Evolutionary conservation across 2,797 vertebrate species (phyloP), one percentile per base, ranked within the genome.

Genomic region (Parauchenoglanis punctatus): DNA sequence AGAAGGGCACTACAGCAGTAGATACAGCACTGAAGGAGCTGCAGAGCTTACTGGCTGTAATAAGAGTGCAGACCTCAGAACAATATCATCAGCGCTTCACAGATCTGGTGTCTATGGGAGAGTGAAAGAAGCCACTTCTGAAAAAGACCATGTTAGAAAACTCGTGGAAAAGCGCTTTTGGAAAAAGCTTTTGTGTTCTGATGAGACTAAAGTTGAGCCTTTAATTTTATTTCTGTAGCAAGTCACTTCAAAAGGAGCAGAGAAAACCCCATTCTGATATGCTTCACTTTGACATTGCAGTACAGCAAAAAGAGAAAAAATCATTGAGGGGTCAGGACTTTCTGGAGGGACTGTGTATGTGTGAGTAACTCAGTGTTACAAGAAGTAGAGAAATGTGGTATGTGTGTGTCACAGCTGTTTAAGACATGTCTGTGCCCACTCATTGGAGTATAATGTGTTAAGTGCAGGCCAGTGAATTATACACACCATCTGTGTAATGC

Each of bases 361-460:
- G 31, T 18, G 68, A 70, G 40, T 17, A 44, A 40, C 70, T 44
- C 18, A 72, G 70, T 72, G 17, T 23, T 72, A 72, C 35, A 44
- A 61, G 59, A 7, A 61, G 5, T 61, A 49, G 46, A 49, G 46
- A 49, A 49, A 49, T 49, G 46, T 49, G 6, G 67, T 68, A 15
- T 7, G 5, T 68, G 28, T 35, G 28, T 68, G 17, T 40, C 15
- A 70, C 15, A 70, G 17, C 68, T 40, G 68, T 70, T 70, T 40
- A 46, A 23, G 52, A 81, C 52, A 15, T 81, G 85, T 73, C 65
- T 59, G 77, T 70, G 65, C 65, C 40, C 81, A 52, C 35, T 25
- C 85, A 81, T 28, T 49, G 77, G 46, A 52, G 65, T 65, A 72
- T 46, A 78, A 81, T 59, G 65, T 81, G 85, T 86, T 81, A 81